Evolutionary conservation across 1,140 invertebrate species (phyloP).

Genomic region (Pentalonia nigronervosa): DNA sequence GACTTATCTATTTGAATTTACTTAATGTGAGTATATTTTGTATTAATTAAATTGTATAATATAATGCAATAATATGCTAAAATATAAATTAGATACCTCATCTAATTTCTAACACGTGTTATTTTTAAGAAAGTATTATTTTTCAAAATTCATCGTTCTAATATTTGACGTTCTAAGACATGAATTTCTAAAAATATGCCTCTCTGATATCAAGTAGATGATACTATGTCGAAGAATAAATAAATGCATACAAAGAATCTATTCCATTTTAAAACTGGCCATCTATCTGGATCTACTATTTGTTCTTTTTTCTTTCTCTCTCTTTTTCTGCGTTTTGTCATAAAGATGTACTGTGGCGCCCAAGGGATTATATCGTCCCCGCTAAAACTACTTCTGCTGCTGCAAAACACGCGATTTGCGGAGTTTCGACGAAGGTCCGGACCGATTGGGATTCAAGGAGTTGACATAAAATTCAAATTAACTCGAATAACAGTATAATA

Average conservation of each 20-base stretch:
- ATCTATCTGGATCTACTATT: background rate
- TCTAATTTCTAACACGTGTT: too few species aligned
- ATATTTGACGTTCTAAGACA: too few species aligned
- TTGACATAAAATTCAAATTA: background rate
- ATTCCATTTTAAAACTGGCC: background rate
- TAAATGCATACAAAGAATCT: background rate
- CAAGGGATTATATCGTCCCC: background rate
- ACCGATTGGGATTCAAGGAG: constrained; percentile 2
- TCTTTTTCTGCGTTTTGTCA: background rate
- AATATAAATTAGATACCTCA: background rate
- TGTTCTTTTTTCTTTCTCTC: background rate
- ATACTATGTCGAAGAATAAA: background rate
- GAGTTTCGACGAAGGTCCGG: background rate
- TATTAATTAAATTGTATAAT: background rate
- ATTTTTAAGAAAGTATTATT: background rate
- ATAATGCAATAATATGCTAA: background rate
- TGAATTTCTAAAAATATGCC: background rate
- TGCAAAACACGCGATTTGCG: background rate
- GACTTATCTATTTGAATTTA: background rate
- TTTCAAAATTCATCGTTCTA: background rate
- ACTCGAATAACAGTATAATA: background rate
- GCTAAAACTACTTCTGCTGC: background rate
- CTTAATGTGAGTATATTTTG: background rate
- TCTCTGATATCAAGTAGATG: background rate
- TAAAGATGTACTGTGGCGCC: background rate